These are phyloP conservation scores for Augiades crinisus DNA, from an alignment of 2,888 invertebrate species.

Conservation along the genomic window DNA sequence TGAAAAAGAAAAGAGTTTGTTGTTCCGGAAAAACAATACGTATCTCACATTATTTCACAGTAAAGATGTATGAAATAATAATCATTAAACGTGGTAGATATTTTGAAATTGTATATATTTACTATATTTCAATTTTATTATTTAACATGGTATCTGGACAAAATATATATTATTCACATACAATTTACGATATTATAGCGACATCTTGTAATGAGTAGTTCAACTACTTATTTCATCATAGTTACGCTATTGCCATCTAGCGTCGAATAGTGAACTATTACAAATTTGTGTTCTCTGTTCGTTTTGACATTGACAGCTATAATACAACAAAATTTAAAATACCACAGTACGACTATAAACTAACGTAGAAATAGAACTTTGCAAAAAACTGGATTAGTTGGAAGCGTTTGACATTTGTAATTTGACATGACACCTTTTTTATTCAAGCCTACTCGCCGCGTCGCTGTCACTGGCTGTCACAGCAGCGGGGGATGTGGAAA, in stretches of 20 bases:
- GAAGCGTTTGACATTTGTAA: conserved; percentile 31
- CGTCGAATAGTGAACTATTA: conserved; percentile 1
- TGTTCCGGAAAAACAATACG: no score
- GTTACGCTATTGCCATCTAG: neutral
- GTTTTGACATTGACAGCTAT: conserved; percentile 22
- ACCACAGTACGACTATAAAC: no score
- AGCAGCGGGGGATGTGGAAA: conserved; percentile 74
- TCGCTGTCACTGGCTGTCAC: conserved; percentile 40
- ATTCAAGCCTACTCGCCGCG: conserved; percentile 28
- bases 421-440: conserved; percentile 31
- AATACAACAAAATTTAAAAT: conserved; percentile 22
- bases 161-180: no score
- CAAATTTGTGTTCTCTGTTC: neutral
- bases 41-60: no score
- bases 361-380: neutral
- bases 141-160: no score
- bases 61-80: no score
- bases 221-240: neutral
- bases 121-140: no score
- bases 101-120: no score
- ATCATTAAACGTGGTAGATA: no score
- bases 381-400: conserved; percentile 11
- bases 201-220: conserved; percentile 21
- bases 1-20: no score
- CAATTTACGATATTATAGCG: neutral